Conservation (phyloP, 2,113 vertebrate species). For the Pandion haliaetus region DNA sequence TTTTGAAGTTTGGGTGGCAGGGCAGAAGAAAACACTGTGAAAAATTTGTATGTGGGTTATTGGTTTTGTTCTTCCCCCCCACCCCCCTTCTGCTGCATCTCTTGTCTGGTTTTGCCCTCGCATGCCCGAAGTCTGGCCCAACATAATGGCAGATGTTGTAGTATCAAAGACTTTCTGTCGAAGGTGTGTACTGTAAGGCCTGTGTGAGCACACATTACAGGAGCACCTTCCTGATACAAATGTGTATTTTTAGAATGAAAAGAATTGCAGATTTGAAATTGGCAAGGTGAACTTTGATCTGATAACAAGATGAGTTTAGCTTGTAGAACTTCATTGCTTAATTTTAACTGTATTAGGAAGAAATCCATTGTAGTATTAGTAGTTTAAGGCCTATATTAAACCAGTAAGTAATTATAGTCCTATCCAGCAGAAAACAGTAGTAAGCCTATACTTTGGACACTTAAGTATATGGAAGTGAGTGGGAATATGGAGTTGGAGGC, state of each 20-base stretch:
- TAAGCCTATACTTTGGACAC: neutral
- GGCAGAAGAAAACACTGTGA: neutral
- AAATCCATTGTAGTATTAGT: neutral
- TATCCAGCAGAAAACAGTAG: neutral
- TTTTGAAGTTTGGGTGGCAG: neutral
- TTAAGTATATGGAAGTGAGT: neutral
- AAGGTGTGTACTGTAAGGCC: neutral
- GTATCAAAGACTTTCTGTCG: neutral
- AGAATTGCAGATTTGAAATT: neutral
- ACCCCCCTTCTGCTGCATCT: neutral
- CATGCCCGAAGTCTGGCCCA: neutral
- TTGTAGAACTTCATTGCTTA: neutral
- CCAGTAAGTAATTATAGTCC: neutral
- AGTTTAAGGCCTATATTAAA: neutral
- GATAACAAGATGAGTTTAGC: neutral
- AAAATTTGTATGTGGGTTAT: neutral
- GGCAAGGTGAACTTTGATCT: neutral
- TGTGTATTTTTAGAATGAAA: neutral
- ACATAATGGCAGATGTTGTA: neutral
- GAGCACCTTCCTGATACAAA: neutral
- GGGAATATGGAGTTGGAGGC: neutral
- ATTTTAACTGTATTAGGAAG: neutral
- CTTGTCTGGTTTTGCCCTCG: neutral
- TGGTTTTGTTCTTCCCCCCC: neutral
- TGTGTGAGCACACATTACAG: neutral